A percentile compares a stretch with the other conserved stretches of the same genome.
Conservation (phyloP, 2,797 vertebrate species). For the Parauchenoglanis punctatus region DNA sequence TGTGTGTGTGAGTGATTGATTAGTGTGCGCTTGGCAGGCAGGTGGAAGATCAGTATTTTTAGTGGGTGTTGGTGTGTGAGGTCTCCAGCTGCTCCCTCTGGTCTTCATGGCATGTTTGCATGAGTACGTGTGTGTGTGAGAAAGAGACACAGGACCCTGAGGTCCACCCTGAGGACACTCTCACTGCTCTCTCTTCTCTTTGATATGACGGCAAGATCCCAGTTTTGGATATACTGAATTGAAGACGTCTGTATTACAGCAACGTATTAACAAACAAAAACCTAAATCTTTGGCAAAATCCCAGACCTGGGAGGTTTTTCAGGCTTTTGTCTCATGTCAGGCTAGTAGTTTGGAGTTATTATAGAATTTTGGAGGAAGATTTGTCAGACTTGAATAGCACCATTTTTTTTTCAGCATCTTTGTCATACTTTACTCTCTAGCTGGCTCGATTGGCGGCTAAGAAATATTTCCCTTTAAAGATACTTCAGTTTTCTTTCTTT, state of each 20-base stretch:
- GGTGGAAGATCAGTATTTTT: slow-evolving; percentile 43
- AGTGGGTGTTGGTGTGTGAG: slow-evolving; percentile 32
- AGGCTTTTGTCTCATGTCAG: not conserved
- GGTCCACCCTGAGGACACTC: slow-evolving; percentile 56
- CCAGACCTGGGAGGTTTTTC: not conserved
- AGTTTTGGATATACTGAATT: not conserved
- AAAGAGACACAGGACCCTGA: slow-evolving; percentile 54
- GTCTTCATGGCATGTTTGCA: slow-evolving; percentile 64
- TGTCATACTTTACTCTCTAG: not conserved
- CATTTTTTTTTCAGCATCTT: not conserved
- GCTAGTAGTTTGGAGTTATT: not conserved
- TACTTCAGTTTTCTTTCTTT: not conserved
- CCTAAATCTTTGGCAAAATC: too few relatives aligned
- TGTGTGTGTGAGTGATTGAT: slow-evolving; percentile 36
- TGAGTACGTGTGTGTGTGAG: not conserved
- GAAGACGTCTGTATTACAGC: not conserved
- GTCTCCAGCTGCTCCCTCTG: slow-evolving; percentile 54
- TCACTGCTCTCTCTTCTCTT: slow-evolving; percentile 8
- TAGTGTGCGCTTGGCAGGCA: slow-evolving; percentile 34
- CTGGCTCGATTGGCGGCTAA: not conserved
- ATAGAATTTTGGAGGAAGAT: not conserved
- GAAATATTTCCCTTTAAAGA: not conserved
- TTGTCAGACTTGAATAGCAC: not conserved
- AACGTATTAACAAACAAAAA: not conserved
- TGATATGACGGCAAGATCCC: slow-evolving; percentile 10